Percentiles rank a stretch among this genome's conserved stretches.
Evolutionary conservation across 2,113 vertebrate species (phyloP).

Genomic region (Coracopsis vasa): DNA sequence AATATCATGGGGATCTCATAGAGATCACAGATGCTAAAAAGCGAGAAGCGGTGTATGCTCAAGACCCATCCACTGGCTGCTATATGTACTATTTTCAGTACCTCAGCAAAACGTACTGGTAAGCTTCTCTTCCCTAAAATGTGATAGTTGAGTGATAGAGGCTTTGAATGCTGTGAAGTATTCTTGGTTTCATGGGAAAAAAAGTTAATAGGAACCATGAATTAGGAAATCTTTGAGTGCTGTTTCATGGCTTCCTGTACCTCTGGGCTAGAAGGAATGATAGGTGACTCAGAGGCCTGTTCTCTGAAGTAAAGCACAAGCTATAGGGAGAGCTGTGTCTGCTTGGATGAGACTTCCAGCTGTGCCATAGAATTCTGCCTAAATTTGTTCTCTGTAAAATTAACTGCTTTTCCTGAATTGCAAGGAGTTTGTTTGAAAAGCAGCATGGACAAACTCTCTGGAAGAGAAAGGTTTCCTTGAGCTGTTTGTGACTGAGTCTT

Average conservation of each 20-base stretch:
- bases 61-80: slow-evolving; percentile 91
- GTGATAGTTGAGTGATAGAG: not conserved
- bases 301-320: not conserved
- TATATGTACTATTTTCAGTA: slow-evolving; percentile 99
- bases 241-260: not conserved
- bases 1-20: slow-evolving; percentile 96
- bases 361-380: not conserved
- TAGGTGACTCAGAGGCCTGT: not conserved
- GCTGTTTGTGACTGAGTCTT: not conserved
- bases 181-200: not conserved
- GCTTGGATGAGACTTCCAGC: not conserved
- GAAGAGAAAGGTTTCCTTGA: not conserved
- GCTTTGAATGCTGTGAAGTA: not conserved
- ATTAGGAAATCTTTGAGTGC: not conserved
- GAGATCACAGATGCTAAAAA: slow-evolving; percentile 86
- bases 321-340: not conserved
- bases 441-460: not conserved
- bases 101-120: slow-evolving; percentile 93
- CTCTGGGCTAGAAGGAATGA: not conserved
- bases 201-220: not conserved
- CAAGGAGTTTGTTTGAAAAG: not conserved
- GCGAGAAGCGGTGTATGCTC: slow-evolving; percentile 85
- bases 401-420: not conserved
- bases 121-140: slow-evolving; percentile 33
- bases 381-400: not conserved